Evolutionary conservation across 1,140 invertebrate species (phyloP).

Genomic region (Drosophila bocqueti): DNA sequence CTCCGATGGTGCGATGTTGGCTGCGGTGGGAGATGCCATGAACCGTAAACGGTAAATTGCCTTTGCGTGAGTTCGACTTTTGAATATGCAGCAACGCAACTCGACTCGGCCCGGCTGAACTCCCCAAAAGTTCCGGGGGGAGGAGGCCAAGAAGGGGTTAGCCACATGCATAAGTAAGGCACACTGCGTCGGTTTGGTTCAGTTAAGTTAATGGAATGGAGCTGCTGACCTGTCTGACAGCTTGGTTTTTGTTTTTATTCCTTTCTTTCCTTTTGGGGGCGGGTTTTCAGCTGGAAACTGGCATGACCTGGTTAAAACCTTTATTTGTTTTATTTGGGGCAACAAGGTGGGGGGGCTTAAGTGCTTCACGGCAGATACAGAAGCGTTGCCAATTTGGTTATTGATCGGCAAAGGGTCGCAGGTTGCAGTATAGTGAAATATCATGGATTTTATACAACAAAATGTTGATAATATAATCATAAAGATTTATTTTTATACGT

Average conservation of each 20-base stretch:
- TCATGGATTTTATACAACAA: background rate
- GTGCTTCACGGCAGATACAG: conserved; percentile 5
- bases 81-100: conserved; percentile 41
- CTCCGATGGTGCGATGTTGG: conserved; percentile 14
- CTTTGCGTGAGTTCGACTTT: conserved; percentile 70
- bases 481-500: background rate
- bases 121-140: conserved; percentile 1
- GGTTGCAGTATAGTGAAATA: background rate
- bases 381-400: conserved; percentile 15
- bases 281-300: conserved; percentile 24
- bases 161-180: conserved; percentile 36
- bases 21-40: conserved; percentile 44
- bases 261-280: conserved; percentile 13
- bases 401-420: conserved; percentile 2
- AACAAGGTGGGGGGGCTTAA: conserved; percentile 6
- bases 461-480: background rate
- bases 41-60: conserved; percentile 78
- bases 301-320: conserved; percentile 39
- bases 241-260: background rate
- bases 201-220: conserved; percentile 39
- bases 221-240: conserved; percentile 42
- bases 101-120: background rate
- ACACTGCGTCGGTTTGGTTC: conserved; percentile 19
- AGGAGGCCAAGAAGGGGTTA: conserved; percentile 12
- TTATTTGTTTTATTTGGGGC: conserved; percentile 26